These are phyloP conservation scores for Bucco capensis DNA, from an alignment of 2,113 vertebrate species.

Conservation along the genomic window DNA sequence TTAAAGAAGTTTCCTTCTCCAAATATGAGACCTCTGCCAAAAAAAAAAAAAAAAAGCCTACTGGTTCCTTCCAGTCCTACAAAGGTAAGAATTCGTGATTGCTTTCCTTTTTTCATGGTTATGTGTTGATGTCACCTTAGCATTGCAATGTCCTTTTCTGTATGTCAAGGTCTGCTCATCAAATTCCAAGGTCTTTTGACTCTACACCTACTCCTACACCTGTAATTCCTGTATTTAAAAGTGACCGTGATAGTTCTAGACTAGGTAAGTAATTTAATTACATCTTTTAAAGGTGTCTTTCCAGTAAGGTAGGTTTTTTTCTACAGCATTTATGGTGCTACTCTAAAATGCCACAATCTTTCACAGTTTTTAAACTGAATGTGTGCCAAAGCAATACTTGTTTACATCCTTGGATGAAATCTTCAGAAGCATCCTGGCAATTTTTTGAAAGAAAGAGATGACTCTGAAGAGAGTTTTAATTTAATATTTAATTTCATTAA, in stretches of 20 bases:
- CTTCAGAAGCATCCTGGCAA: conserved; percentile 38
- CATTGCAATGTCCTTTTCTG: neutral
- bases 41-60: neutral
- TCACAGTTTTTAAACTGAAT: neutral
- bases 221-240: neutral
- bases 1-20: neutral
- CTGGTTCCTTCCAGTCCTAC: neutral
- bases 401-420: conserved; percentile 38
- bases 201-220: fast-evolving
- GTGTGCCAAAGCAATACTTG: neutral
- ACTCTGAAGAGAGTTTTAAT: conserved; percentile 60
- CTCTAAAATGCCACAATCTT: neutral
- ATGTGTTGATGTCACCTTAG: neutral
- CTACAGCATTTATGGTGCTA: neutral
- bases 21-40: neutral
- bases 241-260: neutral
- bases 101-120: neutral
- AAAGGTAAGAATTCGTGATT: neutral
- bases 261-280: neutral
- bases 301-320: neutral
- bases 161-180: neutral
- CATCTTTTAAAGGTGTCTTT: neutral
- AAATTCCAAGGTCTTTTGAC: neutral
- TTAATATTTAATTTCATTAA: conserved; percentile 65
- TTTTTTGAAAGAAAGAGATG: conserved; percentile 47